Base-by-base conservation (phyloP, 2,888 invertebrate genomes). In the Sclerodermus sp. region DNA sequence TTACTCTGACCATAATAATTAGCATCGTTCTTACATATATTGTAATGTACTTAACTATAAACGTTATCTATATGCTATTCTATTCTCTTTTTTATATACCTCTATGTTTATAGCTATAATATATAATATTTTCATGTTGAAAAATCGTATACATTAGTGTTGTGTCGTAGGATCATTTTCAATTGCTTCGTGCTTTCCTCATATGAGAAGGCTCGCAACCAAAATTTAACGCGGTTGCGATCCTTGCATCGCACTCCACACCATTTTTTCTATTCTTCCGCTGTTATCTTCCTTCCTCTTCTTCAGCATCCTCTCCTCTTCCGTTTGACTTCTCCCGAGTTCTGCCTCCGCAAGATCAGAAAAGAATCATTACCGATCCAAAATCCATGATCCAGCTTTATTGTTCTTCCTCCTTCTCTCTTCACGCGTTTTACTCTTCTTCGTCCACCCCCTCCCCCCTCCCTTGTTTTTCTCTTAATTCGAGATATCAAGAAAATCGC, bases 81-180 rank as follows among this genome's bases (percentile, higher is more conserved):
- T 75, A 75, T 71, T 64, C 67, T 73, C 70, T 69, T 68, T 67
- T 51, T 59, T 62, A 70, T 71, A 73, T 67, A 65, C 56, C 68
- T 73, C 66, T 74, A 72, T 74, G 70, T 73, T 69, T 76, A 76
- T 76, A 76, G 73, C 74, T 76, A 77, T 73, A 76, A 75, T 76
- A 77, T 78, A 77, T 73, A 70, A 73, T 74, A 75, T 77, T 76
- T 76, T 66, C 73, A 73, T 76, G 75, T 79, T 79, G 79, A 78
- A 79, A 79, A 80, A 80, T 80, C 80, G 80, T 80, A 80, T 80
- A 80, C 80, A 79, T 79, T 78, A 78, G 76, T 78, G 78, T 78
- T 74, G 76, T 73, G 77, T 79, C 73, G 73, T 76, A 74, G 71
- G 75, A 74, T 74, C 73, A 73, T 64, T 57, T 58, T 56, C 53